Evolutionary conservation across 2,797 vertebrate genomes (phyloP).

Genomic region (Pipistrellus pygmaeus): DNA sequence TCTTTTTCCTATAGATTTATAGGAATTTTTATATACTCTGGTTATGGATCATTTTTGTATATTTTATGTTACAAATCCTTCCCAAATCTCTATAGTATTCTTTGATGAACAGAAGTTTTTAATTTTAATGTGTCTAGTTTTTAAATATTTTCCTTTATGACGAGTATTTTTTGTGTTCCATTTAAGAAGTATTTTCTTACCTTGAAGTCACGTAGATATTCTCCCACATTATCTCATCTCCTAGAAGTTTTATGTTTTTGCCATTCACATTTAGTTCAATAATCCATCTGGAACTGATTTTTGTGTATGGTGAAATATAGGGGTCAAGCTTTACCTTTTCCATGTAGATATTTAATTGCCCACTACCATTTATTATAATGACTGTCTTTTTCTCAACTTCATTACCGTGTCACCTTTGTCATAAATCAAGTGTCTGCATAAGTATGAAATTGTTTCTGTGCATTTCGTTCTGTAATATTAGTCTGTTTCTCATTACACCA

Average conservation of each 20-base stretch:
- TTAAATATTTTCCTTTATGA: conserved; percentile 32
- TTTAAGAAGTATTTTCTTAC: conserved; percentile 49
- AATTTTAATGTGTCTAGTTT: conserved; percentile 50
- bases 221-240: background rate
- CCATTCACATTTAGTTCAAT: conserved; percentile 19
- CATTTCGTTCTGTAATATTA: conserved; percentile 44
- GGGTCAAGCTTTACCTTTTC: background rate
- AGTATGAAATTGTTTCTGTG: conserved; percentile 50
- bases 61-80: background rate
- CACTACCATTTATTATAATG: conserved; percentile 41
- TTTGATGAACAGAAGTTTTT: conserved; percentile 47
- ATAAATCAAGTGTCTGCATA: conserved; percentile 32
- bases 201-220: background rate
- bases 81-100: conserved; percentile 26
- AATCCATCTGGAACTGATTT: background rate
- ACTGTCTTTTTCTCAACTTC: conserved; percentile 14
- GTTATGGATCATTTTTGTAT: background rate
- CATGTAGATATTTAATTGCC: conserved; percentile 17
- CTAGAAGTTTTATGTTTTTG: conserved; percentile 52
- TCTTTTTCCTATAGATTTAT: conserved; percentile 44
- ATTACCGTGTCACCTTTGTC: conserved; percentile 18
- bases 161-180: background rate
- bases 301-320: conserved; percentile 39
- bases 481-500: conserved; percentile 37
- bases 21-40: conserved; percentile 43